These are phyloP conservation scores for Echinarachnius parma DNA, from an alignment of 53 echinoderm and acorn worm genomes.

Conservation along the genomic window DNA sequence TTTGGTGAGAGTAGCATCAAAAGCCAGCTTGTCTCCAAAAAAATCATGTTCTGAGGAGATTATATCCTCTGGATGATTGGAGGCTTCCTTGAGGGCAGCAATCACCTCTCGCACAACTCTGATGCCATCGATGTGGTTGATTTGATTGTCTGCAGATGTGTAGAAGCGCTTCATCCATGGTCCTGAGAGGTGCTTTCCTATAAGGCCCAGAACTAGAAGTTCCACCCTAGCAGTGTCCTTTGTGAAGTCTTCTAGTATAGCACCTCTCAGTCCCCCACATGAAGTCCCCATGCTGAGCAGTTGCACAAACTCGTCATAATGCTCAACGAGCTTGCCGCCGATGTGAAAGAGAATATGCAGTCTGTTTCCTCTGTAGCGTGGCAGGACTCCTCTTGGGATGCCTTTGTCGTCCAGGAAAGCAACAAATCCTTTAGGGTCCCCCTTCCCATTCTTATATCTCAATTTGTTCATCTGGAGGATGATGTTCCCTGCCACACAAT, in stretches of 20 bases:
- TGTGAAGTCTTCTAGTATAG: slow-evolving; percentile 42
- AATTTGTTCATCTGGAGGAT: slow-evolving; percentile 57
- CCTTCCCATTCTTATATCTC: slow-evolving; percentile 48
- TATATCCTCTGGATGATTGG: not conserved
- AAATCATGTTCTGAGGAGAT: slow-evolving; percentile 3
- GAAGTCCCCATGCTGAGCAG: slow-evolving; percentile 14
- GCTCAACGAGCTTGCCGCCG: slow-evolving; percentile 48
- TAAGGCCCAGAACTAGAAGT: slow-evolving; percentile 38
- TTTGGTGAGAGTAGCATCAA: slow-evolving; percentile 6
- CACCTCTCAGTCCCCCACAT: slow-evolving; percentile 37
- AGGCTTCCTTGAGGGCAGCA: not conserved
- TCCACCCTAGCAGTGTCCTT: not conserved
- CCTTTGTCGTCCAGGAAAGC: slow-evolving; percentile 31
- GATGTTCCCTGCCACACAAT: slow-evolving; percentile 51
- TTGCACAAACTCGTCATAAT: not conserved
- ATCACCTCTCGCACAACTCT: slow-evolving; percentile 36
- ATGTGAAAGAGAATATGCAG: slow-evolving; percentile 61
- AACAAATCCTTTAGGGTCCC: slow-evolving; percentile 43
- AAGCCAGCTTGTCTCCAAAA: slow-evolving; percentile 21
- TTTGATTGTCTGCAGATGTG: slow-evolving; percentile 9
- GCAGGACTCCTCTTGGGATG: slow-evolving; percentile 46
- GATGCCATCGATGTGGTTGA: slow-evolving; percentile 62
- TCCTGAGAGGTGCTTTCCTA: slow-evolving; percentile 48
- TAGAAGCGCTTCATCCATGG: slow-evolving; percentile 49
- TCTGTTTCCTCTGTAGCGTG: slow-evolving; percentile 52